Evolutionary conservation across 2,113 vertebrate species (phyloP), one percentile per base, ranked within the genome.

Genomic region (Cacatua alba): DNA sequence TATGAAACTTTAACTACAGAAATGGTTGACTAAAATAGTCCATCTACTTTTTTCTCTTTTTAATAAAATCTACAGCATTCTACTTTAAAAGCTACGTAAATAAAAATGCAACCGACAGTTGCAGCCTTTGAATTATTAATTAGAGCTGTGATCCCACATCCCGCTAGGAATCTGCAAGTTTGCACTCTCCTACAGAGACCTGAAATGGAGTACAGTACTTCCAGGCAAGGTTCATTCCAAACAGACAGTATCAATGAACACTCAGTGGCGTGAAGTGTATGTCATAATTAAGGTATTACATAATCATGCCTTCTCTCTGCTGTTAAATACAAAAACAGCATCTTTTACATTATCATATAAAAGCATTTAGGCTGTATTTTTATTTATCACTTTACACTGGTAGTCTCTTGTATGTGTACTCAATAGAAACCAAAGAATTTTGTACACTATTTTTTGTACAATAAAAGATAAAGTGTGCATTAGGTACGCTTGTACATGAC

Each of bases 401-500:
- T 98, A 98, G 97, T 98, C 98, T 98, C 98, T 98, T 97, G 98
- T 98, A 98, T 98, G 98, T 98, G 98, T 97, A 98, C 98, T 99
- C 98, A 98, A 99, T 99, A 99, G 98, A 99, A 99, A 99, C 98
- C 99, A 99, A 98, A 99, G 98, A 98, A 99, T 98, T 99, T 99
- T 99, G 99, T 99, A 99, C 99, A 99, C 98, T 99, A 99, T 98
- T 98, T 98, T 99, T 99, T 99, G 99, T 99, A 99, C 99, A 99
- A 99, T 99, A 99, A 99, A 99, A 99, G 99, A 99, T 99, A 99
- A 99, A 99, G 98, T 99, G 99, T 99, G 99, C 99, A 99, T 99
- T 99, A 99, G 98, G 99, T 99, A 99, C 97, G 99, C 99, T 99
- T 99, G 99, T 99, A 99, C 99, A 99, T 99, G 98, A 99, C 99